phyloP scores from a whole-genome alignment of 2,888 invertebrate genomes.

The Drosophila yooni region DNA sequence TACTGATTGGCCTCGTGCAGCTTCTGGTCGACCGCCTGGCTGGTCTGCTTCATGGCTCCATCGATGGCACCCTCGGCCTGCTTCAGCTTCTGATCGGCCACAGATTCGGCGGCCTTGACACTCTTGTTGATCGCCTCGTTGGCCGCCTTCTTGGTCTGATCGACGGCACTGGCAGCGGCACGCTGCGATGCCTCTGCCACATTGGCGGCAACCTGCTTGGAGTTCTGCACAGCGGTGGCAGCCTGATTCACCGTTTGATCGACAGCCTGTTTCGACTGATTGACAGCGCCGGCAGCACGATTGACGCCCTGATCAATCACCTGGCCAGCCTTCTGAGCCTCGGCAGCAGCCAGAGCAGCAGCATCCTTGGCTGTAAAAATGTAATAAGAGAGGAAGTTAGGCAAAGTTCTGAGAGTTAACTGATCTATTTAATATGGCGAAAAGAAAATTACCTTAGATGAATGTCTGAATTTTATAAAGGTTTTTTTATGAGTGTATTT shows the following conservation, averaged over 20 bases:
- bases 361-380: constrained; percentile 83
- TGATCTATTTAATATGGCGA: too few species aligned
- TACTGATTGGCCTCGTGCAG: constrained; percentile 88
- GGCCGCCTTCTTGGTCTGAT: constrained; percentile 85
- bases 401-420: too few species aligned
- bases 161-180: constrained; percentile 85
- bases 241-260: constrained; percentile 80
- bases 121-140: constrained; percentile 86
- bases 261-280: constrained; percentile 79
- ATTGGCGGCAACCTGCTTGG: constrained; percentile 83
- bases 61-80: constrained; percentile 86
- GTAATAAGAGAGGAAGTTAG: accelerated
- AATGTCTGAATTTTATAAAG: background rate
- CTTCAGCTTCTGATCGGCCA: constrained; percentile 85
- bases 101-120: constrained; percentile 85
- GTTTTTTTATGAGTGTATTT: background rate
- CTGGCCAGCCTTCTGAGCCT: constrained; percentile 83
- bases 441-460: background rate
- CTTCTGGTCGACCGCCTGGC: constrained; percentile 87
- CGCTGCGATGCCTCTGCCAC: constrained; percentile 83
- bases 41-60: constrained; percentile 87
- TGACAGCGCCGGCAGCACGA: constrained; percentile 76
- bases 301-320: constrained; percentile 83
- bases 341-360: constrained; percentile 82
- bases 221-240: constrained; percentile 76